Base-by-base conservation (phyloP, 1,140 invertebrate species). In the Drosophila prosaltans region DNA sequence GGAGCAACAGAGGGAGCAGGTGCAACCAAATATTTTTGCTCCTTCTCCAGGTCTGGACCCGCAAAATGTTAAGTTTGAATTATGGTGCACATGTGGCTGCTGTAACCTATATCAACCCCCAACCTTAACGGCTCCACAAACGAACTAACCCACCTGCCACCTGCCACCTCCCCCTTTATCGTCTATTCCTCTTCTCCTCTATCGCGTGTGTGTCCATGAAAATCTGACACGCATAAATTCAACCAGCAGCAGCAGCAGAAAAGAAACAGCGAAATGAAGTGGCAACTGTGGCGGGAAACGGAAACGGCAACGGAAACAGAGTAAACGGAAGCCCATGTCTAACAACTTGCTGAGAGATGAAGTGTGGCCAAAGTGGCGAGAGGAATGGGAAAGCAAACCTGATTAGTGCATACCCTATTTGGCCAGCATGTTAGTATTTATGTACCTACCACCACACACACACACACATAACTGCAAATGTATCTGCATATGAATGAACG, bases 151-250 rank as follows among this genome's bases (percentile, higher is more conserved):
- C 45, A 10, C 2, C 5, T 32, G 28, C 28, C 4, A 4, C 28
- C 28, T 30, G 28, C 32, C 32, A 6, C 6, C 32, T 5, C 32
- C 32, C 32, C 6, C 11, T 11, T 32, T 39, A 2, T 30, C 28
- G 28, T 30, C 28, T 30, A 30, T 30, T 30, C 11, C 30, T 21
- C 36, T 16, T 43, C 36, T 48, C 10, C 36, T 24, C 67, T 63
- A 32, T 8, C 61, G 43, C n/a, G 57, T 62, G 70, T 30, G 62
- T 88, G 82, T 86, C 75, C 83, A 83, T 86, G 82, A 86, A 88
- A 86, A 86, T 86, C 82, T 82, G 83, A 77, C 83, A 88, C 82
- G 83, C 82, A 86, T 86, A 86, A 86, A 83, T 88, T 70, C 65
- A 51, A 51, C 45, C 57, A 72, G 26, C 8, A 45, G 61, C 7